Base-by-base conservation (phyloP, 2,888 invertebrate species). In the Drosophila neutralis region DNA sequence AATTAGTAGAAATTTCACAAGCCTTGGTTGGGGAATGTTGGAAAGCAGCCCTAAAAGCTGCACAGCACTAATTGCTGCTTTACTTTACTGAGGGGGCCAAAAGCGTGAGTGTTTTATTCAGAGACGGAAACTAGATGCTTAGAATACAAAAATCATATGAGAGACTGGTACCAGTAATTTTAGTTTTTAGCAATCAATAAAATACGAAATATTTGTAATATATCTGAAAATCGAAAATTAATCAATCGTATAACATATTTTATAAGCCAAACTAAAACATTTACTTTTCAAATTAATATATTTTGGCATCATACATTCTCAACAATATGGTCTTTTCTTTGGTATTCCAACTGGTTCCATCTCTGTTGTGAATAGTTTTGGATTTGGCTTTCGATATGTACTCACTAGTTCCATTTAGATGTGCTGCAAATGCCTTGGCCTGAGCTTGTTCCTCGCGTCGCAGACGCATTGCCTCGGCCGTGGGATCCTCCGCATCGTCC, bases 361-460 rank as follows among this genome's bases (percentile, higher is more conserved):
- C 53, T 57, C 53, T 27, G 59, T 33, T 21, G 11, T 15, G 4
- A 10, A 4, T 29, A 4, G 11, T 18, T 40, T 31, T 29, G 4
- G 13, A 33, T 84, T 84, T 85, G 86, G 88, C 69, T 86, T 84
- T 91, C 92, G 93, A 93, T 93, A 93, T 93, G 93, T 93, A 94
- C 95, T 94, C 93, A 95, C 95, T 95, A 89, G 95, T 94, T 91
- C 95, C 95, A 90, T 95, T 95, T 54, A 95, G 92, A 91, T 95
- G 95, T 54, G 95, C 94, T 35, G 94, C 94, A 65, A 93, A 93
- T 57, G 94, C 94, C 78, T 94, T 94, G 63, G 91, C 86, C 70
- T 92, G 92, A 1, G 92, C 92, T 72, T 90, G 89, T 18, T 89
- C 83, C 74, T 87, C 85, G 18, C 60, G 82, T 1, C 82, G 77